Base-by-base conservation (phyloP, 2,888 invertebrate species). In the Platerodrilus igneus region DNA sequence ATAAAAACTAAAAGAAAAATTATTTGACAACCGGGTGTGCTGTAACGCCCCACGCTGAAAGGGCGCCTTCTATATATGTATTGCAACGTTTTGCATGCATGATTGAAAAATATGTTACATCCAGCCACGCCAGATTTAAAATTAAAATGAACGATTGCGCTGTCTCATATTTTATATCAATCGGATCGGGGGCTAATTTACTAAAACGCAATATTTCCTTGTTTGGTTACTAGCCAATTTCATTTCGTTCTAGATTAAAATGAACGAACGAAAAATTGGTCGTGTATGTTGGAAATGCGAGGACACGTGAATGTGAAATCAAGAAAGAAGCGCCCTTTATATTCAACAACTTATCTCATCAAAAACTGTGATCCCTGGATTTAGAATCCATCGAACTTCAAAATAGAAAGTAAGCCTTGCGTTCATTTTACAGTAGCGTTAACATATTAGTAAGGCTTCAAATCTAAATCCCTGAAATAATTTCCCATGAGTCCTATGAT, bases 401-500 rank as follows among this genome's bases (percentile, higher is more conserved):
- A 51, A 51, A 51, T 45, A 45, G 44, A 45, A 44, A 43, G 45
- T 42, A 37, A 41, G 39, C 42, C 41, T 37, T 37, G 35, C 44
- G 46, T 50, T 50, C 50, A 48, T 50, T 50, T 45, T 50, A 48
- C 50, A 46, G 47, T 45, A 42, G 50, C 51, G 50, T 50, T 51
- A 53, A 50, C 50, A 51, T 53, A 53, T 53, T 53, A 53, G 50
- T 45, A 35, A 41, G 41, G 42, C 41, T 47, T 45, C 44, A 49
- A 52, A 52, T 52, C 51, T 51, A 53, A 53, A 53, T 53, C 53
- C 53, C 41, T 33, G 35, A 49, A 48, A 52, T 53, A 49, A 53
- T 53, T 53, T 53, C 53, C 53, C 53, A 36, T 22, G 53, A 50
- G 53, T 37, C 28, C 37, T 30, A 41, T 50, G 53, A 53, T 53